Conservation (phyloP, 64 coral and sea anemone genomes). For the Platygyra sinensis region DNA sequence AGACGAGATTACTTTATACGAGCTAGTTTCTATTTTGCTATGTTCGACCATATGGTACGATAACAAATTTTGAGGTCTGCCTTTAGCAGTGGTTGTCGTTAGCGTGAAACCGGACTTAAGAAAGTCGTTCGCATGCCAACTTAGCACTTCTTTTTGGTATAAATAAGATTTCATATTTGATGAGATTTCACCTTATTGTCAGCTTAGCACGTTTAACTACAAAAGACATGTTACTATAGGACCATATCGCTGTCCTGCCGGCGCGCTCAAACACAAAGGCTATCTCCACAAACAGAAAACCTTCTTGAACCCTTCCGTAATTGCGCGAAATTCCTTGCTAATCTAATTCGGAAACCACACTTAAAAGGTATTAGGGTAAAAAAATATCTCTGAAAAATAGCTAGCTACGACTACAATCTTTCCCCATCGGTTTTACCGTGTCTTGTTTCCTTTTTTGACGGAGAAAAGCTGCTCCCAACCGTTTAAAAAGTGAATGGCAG, state of each 20-base stretch:
- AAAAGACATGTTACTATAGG: neutral
- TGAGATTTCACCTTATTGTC: neutral
- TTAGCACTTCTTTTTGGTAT: neutral
- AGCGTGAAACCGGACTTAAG: neutral
- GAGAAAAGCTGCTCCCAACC: too few species aligned
- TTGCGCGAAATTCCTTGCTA: neutral
- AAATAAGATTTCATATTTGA: neutral
- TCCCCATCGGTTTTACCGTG: too few species aligned
- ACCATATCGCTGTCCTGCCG: neutral
- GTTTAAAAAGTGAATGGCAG: neutral
- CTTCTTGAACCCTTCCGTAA: neutral
- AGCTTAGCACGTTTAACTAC: slow-evolving; percentile 7
- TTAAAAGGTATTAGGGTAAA: neutral
- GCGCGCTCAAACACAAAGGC: neutral
- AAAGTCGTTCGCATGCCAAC: neutral
- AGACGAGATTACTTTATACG: neutral
- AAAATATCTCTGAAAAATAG: neutral
- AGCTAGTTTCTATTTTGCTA: neutral
- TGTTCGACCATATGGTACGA: neutral
- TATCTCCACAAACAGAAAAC: slow-evolving; percentile 21
- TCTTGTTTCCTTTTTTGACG: too few species aligned
- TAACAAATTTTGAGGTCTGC: neutral
- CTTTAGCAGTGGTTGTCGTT: neutral
- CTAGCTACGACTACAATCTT: neutral
- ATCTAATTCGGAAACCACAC: slow-evolving; percentile 12